These are phyloP conservation scores for Amiota minor DNA, from an alignment of 2,888 invertebrate genomes.

Conservation along the genomic window DNA sequence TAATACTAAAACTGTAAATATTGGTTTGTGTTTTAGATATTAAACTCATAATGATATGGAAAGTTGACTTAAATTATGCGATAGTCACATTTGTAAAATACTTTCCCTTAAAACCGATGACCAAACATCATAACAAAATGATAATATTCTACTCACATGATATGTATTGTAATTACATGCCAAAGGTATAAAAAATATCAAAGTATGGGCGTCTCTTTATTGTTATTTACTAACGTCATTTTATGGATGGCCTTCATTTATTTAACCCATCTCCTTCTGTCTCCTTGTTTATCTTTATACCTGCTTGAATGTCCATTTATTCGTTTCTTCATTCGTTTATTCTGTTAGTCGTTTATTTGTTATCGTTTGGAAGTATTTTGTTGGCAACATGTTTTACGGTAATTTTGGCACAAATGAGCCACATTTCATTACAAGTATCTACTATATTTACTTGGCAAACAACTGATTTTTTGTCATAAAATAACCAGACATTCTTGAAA, in stretches of 20 bases:
- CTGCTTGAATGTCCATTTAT: too few species aligned
- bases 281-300: too few species aligned
- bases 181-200: not conserved
- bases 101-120: too few species aligned
- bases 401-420: conserved; percentile 52
- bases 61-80: too few species aligned
- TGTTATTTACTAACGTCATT: conserved; percentile 54
- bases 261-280: too few species aligned
- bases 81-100: too few species aligned
- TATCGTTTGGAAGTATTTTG: not conserved
- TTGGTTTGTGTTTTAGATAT: too few species aligned
- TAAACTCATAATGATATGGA: too few species aligned
- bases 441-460: conserved; percentile 36
- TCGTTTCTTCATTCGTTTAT: not conserved
- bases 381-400: conserved; percentile 44
- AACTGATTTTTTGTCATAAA: conserved; percentile 30
- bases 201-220: not conserved
- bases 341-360: not conserved
- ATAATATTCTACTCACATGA: too few species aligned
- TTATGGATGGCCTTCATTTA: conserved; percentile 35
- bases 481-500: not conserved
- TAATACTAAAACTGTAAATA: too few species aligned
- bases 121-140: too few species aligned
- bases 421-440: conserved; percentile 38
- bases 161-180: too few species aligned